Evolutionary conservation across 2,797 vertebrate species (phyloP).

Genomic region (Silurus lanzhouensis): DNA sequence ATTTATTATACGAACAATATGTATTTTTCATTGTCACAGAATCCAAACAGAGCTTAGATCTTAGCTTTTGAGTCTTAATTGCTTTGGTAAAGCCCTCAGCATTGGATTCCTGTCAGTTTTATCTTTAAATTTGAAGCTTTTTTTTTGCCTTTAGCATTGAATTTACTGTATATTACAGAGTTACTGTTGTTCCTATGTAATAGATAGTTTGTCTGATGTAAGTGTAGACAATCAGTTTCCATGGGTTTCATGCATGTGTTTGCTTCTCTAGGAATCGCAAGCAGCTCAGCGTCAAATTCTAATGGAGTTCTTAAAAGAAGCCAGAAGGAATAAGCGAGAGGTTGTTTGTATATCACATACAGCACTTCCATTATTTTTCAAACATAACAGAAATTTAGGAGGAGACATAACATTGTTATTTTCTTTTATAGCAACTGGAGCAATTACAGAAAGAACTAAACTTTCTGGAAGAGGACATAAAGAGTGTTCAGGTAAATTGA

Average conservation of each 20-base stretch:
- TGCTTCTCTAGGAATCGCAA: conserved; percentile 85
- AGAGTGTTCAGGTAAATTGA: conserved; percentile 91
- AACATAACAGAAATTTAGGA: not conserved
- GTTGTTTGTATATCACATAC: conserved; percentile 63
- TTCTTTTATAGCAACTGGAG: conserved; percentile 87
- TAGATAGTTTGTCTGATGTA: conserved; percentile 22
- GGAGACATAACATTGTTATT: not conserved
- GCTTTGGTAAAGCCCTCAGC: not conserved
- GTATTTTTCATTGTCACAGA: not conserved
- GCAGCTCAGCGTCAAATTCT: conserved; percentile 96
- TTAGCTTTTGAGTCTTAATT: not conserved
- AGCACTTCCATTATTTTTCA: not conserved
- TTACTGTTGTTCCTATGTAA: not conserved
- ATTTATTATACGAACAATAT: too few relatives aligned
- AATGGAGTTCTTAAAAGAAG: conserved; percentile 98
- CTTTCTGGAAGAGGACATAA: conserved; percentile 98
- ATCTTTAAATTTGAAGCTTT: not conserved
- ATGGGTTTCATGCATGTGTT: not conserved
- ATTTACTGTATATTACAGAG: not conserved
- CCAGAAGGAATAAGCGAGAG: conserved; percentile 97
- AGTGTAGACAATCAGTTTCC: not conserved
- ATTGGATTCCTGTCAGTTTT: not conserved
- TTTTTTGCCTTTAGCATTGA: not conserved
- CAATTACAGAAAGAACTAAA: conserved; percentile 98
- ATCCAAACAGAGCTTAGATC: not conserved